phyloP scores from a whole-genome alignment of 2,113 vertebrate genomes.

The Paramisgurnus dabryanus region DNA sequence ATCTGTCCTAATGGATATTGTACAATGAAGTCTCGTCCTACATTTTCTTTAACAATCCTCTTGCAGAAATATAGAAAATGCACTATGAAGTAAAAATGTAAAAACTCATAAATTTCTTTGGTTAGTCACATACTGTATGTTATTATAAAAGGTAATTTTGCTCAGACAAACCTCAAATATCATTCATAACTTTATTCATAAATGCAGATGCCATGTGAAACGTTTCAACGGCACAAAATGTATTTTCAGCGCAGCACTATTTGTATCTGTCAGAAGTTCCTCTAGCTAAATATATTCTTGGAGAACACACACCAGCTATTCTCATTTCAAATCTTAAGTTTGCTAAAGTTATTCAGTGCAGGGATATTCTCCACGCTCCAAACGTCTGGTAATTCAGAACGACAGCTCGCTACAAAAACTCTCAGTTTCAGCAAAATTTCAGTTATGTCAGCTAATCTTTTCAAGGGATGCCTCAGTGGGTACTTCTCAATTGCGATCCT shows the following conservation, averaged over 20 bases:
- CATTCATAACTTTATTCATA: neutral
- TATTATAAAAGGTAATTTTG: neutral
- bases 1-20: too few species aligned
- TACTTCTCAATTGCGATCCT: constrained; percentile 1
- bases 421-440: constrained; percentile 23
- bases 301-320: constrained; percentile 16
- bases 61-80: too few species aligned
- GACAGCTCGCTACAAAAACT: constrained; percentile 26
- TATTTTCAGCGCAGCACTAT: constrained; percentile 2
- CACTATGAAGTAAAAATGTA: neutral
- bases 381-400: constrained; percentile 20
- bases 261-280: constrained; percentile 17
- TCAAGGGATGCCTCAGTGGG: neutral
- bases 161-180: neutral
- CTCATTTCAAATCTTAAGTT: constrained; percentile 28
- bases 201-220: neutral
- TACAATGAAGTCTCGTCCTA: too few species aligned
- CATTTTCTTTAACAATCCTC: too few species aligned
- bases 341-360: constrained; percentile 22
- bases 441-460: constrained; percentile 18
- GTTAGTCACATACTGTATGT: neutral
- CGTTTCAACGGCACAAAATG: neutral
- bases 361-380: constrained; percentile 11
- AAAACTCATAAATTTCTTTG: neutral
- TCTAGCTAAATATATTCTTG: neutral